Percentiles rank a stretch among this genome's conserved stretches.
Conservation (phyloP, 1,140 invertebrate species). For the Caenorhabditis inopinata region DNA sequence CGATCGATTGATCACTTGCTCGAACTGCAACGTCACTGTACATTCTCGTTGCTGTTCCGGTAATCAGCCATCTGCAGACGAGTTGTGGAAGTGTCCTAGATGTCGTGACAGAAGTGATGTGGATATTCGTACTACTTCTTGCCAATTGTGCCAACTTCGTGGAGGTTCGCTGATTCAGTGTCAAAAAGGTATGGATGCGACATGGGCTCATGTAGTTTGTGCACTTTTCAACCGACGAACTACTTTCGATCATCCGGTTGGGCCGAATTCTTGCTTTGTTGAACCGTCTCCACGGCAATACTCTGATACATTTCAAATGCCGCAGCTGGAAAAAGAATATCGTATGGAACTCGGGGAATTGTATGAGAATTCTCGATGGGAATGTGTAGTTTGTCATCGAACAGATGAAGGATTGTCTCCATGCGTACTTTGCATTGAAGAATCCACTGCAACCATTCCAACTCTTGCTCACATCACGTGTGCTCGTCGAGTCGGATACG, state of each 20-base stretch:
- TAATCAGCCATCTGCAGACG: neutral
- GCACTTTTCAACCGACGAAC: slow-evolving; percentile 47
- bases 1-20: slow-evolving; percentile 36
- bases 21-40: slow-evolving; percentile 45
- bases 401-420: slow-evolving; percentile 28
- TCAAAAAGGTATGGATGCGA: slow-evolving; percentile 12
- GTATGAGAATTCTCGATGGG: neutral
- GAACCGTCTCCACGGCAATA: neutral
- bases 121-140: slow-evolving; percentile 33
- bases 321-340: neutral
- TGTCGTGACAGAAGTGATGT: slow-evolving; percentile 37
- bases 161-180: slow-evolving; percentile 53
- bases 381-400: slow-evolving; percentile 30
- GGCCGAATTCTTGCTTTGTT: neutral
- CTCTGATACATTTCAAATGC: neutral
- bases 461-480: slow-evolving; percentile 42
- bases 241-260: neutral
- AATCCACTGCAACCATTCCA: neutral
- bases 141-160: slow-evolving; percentile 50
- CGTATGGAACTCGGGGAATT: neutral
- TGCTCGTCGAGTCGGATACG: slow-evolving; percentile 33
- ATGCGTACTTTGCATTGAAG: slow-evolving; percentile 25
- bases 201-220: slow-evolving; percentile 55
- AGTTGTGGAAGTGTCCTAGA: slow-evolving; percentile 45
- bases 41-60: slow-evolving; percentile 46